Base-by-base conservation (phyloP, 2,888 invertebrate species). In the Drosophila austrosaltans region DNA sequence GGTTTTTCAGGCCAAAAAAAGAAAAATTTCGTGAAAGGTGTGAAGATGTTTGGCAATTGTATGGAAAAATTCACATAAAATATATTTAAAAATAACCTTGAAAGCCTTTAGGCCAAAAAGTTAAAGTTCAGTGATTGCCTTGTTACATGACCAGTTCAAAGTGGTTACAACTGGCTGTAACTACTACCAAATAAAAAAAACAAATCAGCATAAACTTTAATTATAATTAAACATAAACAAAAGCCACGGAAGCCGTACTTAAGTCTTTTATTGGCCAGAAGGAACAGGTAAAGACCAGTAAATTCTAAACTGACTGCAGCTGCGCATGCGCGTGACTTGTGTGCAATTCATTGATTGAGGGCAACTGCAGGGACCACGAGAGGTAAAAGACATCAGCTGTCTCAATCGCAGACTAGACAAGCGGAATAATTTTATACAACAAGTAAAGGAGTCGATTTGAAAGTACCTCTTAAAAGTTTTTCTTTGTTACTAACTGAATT, bases 151-250 rank as follows among this genome's bases (percentile, higher is more conserved):
- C 69, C 66, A 70, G 80, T 75, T 77, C 61, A 69, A 86, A 85
- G 83, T 73, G 76, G 82, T 77, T 81, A 63, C 53, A 68, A 75
- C 83, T 71, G 74, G 72, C 70, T 73, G 39, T 69, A 61, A 39
- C 61, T 71, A 57, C 30, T 25, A 63, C 53, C 59, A 61, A 61
- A 36, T 16, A 36, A 25, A 59, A 59, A 56, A 39, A 71, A 44
- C 20, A 62, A 72, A 66, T 58, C 66, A 25, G 16, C 60, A 53
- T 57, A 58, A 58, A 16, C 6, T 40, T 66, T 39, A 64, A 30
- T 48, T 2, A 53, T 42, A 58, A 66, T 32, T 22, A 32, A 40
- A 57, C 16, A 12, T 28, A 60, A 40, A 30, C 25, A 42, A 53
- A 32, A 58, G 61, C 56, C 61, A 53, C 40, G 30, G 8, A 67